Evolutionary conservation across 2,113 vertebrate genomes (phyloP).

Genomic region (Hippoglossus stenolepis): DNA sequence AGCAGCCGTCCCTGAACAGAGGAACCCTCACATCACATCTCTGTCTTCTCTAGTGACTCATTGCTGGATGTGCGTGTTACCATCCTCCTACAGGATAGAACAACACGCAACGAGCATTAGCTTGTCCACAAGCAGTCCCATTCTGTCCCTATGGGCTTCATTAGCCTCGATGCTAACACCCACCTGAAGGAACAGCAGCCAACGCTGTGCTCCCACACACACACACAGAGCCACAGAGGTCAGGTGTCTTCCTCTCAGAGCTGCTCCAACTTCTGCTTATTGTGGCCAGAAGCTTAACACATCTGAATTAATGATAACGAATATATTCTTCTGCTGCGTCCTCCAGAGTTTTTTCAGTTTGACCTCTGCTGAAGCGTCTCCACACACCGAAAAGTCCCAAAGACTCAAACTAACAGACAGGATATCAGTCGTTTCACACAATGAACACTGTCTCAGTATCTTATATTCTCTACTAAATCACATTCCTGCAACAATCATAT

Average conservation of each 20-base stretch:
- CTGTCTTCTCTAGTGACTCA: not conserved
- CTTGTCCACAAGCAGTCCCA: conserved; percentile 60
- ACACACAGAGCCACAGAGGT: conserved; percentile 30
- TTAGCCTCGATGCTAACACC: conserved; percentile 70
- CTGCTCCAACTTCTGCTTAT: conserved; percentile 9
- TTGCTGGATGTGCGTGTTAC: not conserved
- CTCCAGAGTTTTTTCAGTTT: conserved; percentile 23
- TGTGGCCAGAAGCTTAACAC: conserved; percentile 24
- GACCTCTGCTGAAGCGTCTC: conserved; percentile 11
- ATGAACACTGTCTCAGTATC: no score
- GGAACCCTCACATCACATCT: conserved; percentile 11
- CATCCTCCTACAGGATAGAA: conserved; percentile 52
- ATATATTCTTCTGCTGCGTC: conserved; percentile 16
- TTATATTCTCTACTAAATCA: no score
- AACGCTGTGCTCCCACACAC: conserved; percentile 20
- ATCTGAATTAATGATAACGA: conserved; percentile 34
- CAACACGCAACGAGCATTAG: conserved; percentile 43
- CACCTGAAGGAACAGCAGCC: conserved; percentile 46
- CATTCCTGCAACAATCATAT: no score
- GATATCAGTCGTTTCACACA: no score
- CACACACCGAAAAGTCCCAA: no score
- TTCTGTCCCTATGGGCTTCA: conserved; percentile 70
- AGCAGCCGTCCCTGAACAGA: conserved; percentile 8
- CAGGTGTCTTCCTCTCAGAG: conserved; percentile 29
- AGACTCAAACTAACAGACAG: not conserved